Evolutionary conservation across 2,797 vertebrate species (phyloP), one percentile per base, ranked within the genome.

Genomic region (Chelon labrosus): DNA sequence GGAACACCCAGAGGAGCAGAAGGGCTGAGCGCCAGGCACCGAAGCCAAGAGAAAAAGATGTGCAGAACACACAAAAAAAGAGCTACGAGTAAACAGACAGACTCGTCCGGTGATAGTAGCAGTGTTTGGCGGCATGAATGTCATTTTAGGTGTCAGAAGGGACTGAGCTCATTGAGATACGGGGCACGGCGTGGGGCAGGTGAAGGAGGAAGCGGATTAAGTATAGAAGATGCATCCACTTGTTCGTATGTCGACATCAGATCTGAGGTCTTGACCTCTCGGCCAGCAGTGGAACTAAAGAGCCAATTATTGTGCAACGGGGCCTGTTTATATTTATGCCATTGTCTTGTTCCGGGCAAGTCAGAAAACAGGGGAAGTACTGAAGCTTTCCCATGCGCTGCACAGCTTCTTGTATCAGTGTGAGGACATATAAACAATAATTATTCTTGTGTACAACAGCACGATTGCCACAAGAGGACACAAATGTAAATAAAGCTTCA

Each of bases 321-420:
- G 44, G 39, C 37, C 69, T 79, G 80, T 87, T 89, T 85, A 70
- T 82, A 75, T 85, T 84, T 54, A 75, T 49, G 77, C 82, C 49
- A 63, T 20, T 84, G 61, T 86, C 42, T 85, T 78, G 59, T 80
- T 72, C 46, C 67, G 65, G 46, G 41, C 60, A 75, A 56, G 51
- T 65, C 49, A 4, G 25, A 74, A 37, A 75, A 62, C 38, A 54
- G 70, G 65, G 76, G 54, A 63, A 57, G 47, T 59, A 22, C 56
- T 22, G 50, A 61, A 50, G 42, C n/a, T 44, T 83, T 82, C 76
- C 82, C 74, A 60, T 52, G 49, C 9, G 1, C 39, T 10, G 35
- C 53, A 2, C 17, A 11, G 58, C 68, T 68, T 52, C 51, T n/a
- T 72, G 35, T 38, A 60, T 50, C 50, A 20, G 19, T 57, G 55